Conservation (phyloP, 2,888 invertebrate species). For the Punctoribates punctum region DNA sequence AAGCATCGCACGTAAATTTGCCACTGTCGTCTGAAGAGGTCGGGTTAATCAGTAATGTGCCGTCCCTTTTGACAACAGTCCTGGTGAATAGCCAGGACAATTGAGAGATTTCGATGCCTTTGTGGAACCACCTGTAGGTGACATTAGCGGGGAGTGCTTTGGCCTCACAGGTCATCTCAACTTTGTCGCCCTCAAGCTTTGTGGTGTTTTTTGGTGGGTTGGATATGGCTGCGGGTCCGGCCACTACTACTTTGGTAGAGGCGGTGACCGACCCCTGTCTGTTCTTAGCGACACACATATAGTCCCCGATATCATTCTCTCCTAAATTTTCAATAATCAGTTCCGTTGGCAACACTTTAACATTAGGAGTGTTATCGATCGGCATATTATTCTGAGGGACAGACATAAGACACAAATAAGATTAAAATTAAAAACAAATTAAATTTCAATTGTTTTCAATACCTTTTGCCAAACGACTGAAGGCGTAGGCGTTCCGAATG, state of each 20-base stretch:
- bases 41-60: constrained; percentile 85
- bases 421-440: constrained; percentile 56
- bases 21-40: constrained; percentile 92
- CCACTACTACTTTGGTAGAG: constrained; percentile 90
- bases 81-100: constrained; percentile 55
- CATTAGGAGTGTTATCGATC: not conserved
- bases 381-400: constrained; percentile 53
- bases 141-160: constrained; percentile 90
- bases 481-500: constrained; percentile 88
- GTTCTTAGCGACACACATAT: constrained; percentile 91
- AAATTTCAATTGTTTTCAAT: constrained; percentile 65
- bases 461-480: constrained; percentile 93
- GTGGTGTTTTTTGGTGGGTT: constrained; percentile 92
- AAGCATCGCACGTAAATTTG: constrained; percentile 91
- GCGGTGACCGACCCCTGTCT: constrained; percentile 96
- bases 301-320: constrained; percentile 87
- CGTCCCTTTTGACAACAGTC: constrained; percentile 68
- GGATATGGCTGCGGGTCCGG: constrained; percentile 93
- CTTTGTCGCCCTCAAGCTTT: constrained; percentile 87
- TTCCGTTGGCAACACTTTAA: constrained; percentile 63
- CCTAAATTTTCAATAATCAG: constrained; percentile 86
- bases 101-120: constrained; percentile 63
- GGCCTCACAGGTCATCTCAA: constrained; percentile 89
- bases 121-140: constrained; percentile 79
- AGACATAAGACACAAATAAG: constrained; percentile 66